Evolutionary conservation across 2,113 vertebrate genomes (phyloP), one percentile per base, ranked within the genome.

Genomic region (Cettia cetti): DNA sequence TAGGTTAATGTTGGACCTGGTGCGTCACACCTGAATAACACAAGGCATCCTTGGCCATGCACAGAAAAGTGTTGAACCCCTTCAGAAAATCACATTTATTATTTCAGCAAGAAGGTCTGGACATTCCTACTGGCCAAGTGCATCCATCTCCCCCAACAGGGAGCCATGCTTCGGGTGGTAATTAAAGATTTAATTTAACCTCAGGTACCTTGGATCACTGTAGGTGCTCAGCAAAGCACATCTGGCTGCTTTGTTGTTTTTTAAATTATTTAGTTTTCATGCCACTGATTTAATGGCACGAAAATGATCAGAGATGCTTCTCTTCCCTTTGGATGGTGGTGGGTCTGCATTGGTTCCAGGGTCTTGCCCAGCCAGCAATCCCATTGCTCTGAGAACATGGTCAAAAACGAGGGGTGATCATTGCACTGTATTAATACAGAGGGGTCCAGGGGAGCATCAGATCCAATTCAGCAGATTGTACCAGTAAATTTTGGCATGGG

Each of bases 251-350:
- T 33, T 44, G 10, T 10, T 45, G 33, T 1, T 35, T 37, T 47
- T 45, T 14, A 1, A 35, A 20, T 13, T 2, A 15, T 15, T 45
- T n/a, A 6, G 42, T 89, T 69, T 31, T 31, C 33, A 57, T 28
- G 79, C 31, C 75, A 92, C 82, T 3, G 44, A 93, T 93, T 93
- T 69, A 90, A 83, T 28, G 93, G 74, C 24, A 57, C 53, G 86
- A 90, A 94, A 89, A 82, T 44, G 47, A 97, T 92, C 93, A 97
- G 95, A 96, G 96, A 94, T 78, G 92, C 91, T 90, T 65, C n/a
- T 89, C 52, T 68, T 78, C 78, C 42, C 80, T 90, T 92, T 89
- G 18, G 45, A 33, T 39, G 23, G n/a, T 81, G 79, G 54, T 89
- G 80, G 71, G 54, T 77, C 70, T 96, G 74, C 24, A n/a, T 3